phyloP scores from a whole-genome alignment of 2,797 vertebrate genomes.

The Netta rufina region DNA sequence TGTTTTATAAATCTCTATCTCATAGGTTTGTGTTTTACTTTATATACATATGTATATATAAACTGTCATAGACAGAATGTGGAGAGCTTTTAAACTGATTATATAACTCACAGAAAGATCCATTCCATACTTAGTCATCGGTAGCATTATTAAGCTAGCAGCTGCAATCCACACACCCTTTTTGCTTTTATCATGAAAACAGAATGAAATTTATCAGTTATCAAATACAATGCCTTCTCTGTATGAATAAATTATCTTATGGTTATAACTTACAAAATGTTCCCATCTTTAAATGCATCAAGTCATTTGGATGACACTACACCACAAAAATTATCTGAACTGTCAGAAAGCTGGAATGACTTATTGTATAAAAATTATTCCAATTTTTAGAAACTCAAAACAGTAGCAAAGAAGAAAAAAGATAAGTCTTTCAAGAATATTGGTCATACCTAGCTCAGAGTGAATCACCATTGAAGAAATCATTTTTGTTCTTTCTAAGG shows the following conservation, averaged over 20 bases:
- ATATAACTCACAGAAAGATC: constrained; percentile 61
- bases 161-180: constrained; percentile 53
- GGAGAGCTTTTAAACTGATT: constrained; percentile 64
- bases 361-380: constrained; percentile 52
- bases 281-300: constrained; percentile 61
- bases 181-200: constrained; percentile 61
- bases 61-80: constrained; percentile 32
- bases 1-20: background rate
- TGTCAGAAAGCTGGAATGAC: constrained; percentile 57
- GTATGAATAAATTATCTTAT: constrained; percentile 73
- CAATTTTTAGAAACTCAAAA: constrained; percentile 54
- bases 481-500: constrained; percentile 41
- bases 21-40: background rate
- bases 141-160: constrained; percentile 62
- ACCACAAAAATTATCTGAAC: constrained; percentile 57
- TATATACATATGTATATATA: background rate
- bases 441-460: constrained; percentile 36
- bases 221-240: constrained; percentile 64
- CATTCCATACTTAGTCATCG: constrained; percentile 70
- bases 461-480: constrained; percentile 42
- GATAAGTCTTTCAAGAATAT: constrained; percentile 9
- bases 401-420: background rate
- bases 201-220: constrained; percentile 69
- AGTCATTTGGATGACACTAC: constrained; percentile 66
- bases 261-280: constrained; percentile 72